phyloP scores from a whole-genome alignment of 2,113 vertebrate species.

The Sitta europaea region DNA sequence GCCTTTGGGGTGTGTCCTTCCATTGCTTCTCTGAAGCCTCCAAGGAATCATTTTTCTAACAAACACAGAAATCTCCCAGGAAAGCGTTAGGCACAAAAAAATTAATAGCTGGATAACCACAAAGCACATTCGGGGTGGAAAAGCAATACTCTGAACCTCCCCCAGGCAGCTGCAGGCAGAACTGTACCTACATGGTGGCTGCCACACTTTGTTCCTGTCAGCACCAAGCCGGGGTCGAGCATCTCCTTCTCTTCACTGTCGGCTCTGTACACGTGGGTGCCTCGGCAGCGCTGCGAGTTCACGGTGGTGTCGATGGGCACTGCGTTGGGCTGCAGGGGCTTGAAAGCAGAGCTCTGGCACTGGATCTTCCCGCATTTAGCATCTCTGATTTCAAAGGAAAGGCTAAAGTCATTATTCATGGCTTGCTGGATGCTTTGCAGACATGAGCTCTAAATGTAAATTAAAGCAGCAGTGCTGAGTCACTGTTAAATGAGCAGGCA shows the following conservation, averaged over 20 bases:
- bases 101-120: background rate
- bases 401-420: background rate
- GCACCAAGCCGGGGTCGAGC: constrained; percentile 91
- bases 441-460: background rate
- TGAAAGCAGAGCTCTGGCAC: constrained; percentile 81
- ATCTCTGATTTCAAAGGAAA: constrained; percentile 74
- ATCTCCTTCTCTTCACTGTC: constrained; percentile 83
- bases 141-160: background rate
- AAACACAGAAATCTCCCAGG: background rate
- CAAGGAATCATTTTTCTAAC: background rate
- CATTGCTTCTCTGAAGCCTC: background rate
- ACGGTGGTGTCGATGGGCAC: constrained; percentile 91
- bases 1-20: background rate
- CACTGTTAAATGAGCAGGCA: background rate
- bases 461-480: background rate
- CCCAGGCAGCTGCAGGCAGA: background rate
- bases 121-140: background rate
- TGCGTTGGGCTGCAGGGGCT: constrained; percentile 84
- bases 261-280: constrained; percentile 87
- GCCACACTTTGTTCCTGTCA: constrained; percentile 94
- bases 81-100: background rate
- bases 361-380: constrained; percentile 96
- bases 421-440: background rate
- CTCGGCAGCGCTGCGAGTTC: constrained; percentile 75
- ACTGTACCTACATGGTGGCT: constrained; percentile 79